A percentile compares a stretch with the other conserved stretches of the same genome.
These are phyloP conservation scores for Nannoperca obscura DNA, from an alignment of 2,797 vertebrate genomes.

Conservation along the genomic window DNA sequence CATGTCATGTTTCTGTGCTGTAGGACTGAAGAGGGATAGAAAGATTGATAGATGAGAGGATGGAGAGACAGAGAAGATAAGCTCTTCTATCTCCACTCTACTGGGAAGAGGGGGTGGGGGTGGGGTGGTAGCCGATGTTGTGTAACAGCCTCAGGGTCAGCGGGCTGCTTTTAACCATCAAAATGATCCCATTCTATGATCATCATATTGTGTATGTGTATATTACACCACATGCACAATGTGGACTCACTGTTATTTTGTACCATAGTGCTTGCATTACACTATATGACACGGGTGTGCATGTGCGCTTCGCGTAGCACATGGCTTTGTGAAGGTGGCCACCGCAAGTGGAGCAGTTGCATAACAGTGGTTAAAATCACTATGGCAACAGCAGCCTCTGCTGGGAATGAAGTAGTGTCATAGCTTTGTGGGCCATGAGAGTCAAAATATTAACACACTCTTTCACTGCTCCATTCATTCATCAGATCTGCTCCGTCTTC, in stretches of 20 bases:
- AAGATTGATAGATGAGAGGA: constrained; percentile 50
- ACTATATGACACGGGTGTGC: not conserved
- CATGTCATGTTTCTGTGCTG: constrained; percentile 28
- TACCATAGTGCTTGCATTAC: not conserved
- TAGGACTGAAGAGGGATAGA: constrained; percentile 21
- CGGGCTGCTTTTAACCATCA: constrained; percentile 58
- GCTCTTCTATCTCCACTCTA: constrained; percentile 38
- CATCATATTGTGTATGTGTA: constrained; percentile 4
- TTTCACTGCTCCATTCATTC: constrained; percentile 11
- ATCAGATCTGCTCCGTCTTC: constrained; percentile 16
- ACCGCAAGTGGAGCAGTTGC: constrained; percentile 76
- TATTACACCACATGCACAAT: constrained; percentile 1
- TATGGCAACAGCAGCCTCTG: constrained; percentile 76
- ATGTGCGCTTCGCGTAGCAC: constrained; percentile 16
- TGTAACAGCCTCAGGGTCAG: constrained; percentile 67
- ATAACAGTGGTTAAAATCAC: constrained; percentile 74
- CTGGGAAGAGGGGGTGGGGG: constrained; percentile 1
- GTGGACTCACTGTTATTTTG: not conserved
- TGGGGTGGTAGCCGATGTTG: constrained; percentile 34
- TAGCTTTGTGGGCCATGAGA: constrained; percentile 19
- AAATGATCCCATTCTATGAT: constrained; percentile 58
- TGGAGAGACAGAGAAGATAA: constrained; percentile 51
- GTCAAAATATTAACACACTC: constrained; percentile 14
- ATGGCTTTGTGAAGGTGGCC: constrained; percentile 56
- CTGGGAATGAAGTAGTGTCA: constrained; percentile 49